Base-by-base conservation (phyloP, 2,797 vertebrate genomes). In the Anomalospiza imberbis region DNA sequence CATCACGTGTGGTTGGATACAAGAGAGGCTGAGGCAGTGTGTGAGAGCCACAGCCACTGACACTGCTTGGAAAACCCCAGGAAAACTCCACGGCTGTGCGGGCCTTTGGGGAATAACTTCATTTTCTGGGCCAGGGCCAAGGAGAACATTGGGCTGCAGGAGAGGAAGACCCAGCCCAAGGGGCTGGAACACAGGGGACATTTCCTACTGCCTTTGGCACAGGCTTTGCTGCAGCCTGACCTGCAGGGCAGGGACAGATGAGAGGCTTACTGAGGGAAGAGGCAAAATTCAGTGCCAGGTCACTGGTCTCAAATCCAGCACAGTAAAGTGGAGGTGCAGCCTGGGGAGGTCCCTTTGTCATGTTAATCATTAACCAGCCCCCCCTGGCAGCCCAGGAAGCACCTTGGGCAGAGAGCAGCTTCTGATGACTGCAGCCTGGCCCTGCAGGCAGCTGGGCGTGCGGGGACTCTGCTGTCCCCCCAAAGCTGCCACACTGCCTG, bases 161-260 rank as follows among this genome's bases (percentile, higher is more conserved):
- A 89, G 65, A 80, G 93, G 92, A 95, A 95, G 85, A 65, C 70
- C 57, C 85, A 91, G 14, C 92, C 83, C 88, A 65, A 50, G 29
- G 28, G 51, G 58, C 51, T 47, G 55, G 73, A 86, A 85, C 80
- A 36, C 58, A 91, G 85, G 24, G 1, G 66, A 53, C 8, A 0
- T 85, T 92, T 91, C 89, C 81, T 55, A 3, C 57, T 0, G 66
- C 75, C 54, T 47, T 65, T 62, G 71, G 76, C 85, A 17, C 54
- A 9, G 85, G 60, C 51, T 85, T 42, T n/a, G 55, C 71, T 9
- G 47, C 1, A 11, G 6, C 70, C 80, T 16, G 17, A 6, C 2
- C 75, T 16, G 80, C 13, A 1, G 81, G 7, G 1, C 15, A 17
- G 58, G 62, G 38, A 32, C 48, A 45, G 61, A 19, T 1, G 10